Conservation (phyloP, 2,113 vertebrate species). For the Maccullochella peelii region DNA sequence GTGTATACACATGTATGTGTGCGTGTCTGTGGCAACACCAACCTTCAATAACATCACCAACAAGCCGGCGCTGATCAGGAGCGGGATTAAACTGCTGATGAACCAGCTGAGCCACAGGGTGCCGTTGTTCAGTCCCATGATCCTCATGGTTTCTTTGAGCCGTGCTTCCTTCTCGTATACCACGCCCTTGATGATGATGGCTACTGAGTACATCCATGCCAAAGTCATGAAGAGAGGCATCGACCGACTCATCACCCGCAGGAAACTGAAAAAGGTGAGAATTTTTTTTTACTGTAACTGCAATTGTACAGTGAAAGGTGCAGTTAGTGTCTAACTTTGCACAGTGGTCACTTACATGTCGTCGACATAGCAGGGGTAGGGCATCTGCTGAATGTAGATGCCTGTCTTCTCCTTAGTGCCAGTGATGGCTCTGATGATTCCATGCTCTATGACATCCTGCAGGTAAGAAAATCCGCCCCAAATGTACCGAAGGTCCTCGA, state of each 20-base stretch:
- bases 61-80: slow-evolving; percentile 92
- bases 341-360: slow-evolving; percentile 88
- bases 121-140: slow-evolving; percentile 95
- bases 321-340: too few species aligned
- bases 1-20: not conserved
- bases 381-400: slow-evolving; percentile 98
- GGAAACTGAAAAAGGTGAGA: slow-evolving; percentile 83
- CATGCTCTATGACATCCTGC: slow-evolving; percentile 96
- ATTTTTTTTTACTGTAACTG: not conserved
- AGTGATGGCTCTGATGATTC: slow-evolving; percentile 92
- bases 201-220: slow-evolving; percentile 99
- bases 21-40: slow-evolving; percentile 1
- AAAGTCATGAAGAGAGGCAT: slow-evolving; percentile 99
- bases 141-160: slow-evolving; percentile 97
- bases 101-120: slow-evolving; percentile 99
- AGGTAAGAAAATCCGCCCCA: slow-evolving; percentile 98
- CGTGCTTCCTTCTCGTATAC: slow-evolving; percentile 98
- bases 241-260: slow-evolving; percentile 95
- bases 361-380: slow-evolving; percentile 97
- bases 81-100: slow-evolving; percentile 95
- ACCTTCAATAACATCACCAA: slow-evolving; percentile 95
- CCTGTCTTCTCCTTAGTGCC: slow-evolving; percentile 91
- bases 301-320: not conserved
- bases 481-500: slow-evolving; percentile 96
- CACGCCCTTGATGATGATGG: slow-evolving; percentile 97